Percentiles rank a stretch among this genome's conserved stretches.
Evolutionary conservation across 2,888 invertebrate genomes (phyloP).

Genomic region (Caenorhabditis becei): DNA sequence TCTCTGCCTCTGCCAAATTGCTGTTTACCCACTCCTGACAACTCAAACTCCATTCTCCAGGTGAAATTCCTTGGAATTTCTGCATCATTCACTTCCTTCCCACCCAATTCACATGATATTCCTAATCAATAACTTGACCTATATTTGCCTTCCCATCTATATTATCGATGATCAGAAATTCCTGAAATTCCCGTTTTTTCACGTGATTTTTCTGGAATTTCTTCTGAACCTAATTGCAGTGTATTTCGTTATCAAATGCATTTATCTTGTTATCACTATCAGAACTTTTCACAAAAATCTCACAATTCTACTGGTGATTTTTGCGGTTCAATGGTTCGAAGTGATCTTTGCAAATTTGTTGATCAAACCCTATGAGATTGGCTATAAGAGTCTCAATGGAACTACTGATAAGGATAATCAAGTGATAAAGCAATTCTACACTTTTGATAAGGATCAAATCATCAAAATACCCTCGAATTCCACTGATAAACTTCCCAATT

Average conservation of each 20-base stretch:
- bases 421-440: constrained; percentile 16
- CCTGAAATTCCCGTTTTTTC: not conserved
- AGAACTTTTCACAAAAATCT: constrained; percentile 38
- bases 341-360: constrained; percentile 8
- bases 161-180: not conserved
- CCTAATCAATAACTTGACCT: too few relatives aligned
- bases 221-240: constrained; percentile 6
- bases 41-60: too few relatives aligned
- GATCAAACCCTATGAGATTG: constrained; percentile 34
- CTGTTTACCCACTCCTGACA: too few relatives aligned
- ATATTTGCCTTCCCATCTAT: too few relatives aligned
- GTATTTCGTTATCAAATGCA: constrained; percentile 12
- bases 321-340: constrained; percentile 28
- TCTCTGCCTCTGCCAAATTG: too few relatives aligned
- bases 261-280: constrained; percentile 12
- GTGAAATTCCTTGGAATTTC: too few relatives aligned
- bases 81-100: too few relatives aligned
- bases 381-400: constrained; percentile 7
- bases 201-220: not conserved
- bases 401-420: not conserved
- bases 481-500: constrained; percentile 1
- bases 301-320: constrained; percentile 14
- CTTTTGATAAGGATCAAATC: constrained; percentile 22
- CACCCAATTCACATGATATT: too few relatives aligned
- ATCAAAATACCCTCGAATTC: constrained; percentile 4